Conservation (phyloP, 2,888 invertebrate species). For the Disparrhopalites patrizii region DNA sequence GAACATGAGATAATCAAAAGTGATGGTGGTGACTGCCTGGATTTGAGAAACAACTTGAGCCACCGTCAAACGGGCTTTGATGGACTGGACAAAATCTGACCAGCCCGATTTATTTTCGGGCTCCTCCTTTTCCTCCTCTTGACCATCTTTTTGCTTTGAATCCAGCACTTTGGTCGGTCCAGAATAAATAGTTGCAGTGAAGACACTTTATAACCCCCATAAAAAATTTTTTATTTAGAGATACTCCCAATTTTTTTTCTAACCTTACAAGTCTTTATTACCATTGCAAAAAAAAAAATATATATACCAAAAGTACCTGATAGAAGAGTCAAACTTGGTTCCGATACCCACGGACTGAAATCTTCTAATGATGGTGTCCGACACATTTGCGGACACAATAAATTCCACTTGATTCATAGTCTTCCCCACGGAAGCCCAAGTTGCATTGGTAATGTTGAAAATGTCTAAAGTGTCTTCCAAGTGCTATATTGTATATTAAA, state of each 20-base stretch:
- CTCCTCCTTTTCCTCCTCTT: background rate
- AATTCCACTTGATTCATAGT: slow-evolving; percentile 35
- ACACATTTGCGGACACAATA: slow-evolving; percentile 21
- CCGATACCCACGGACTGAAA: slow-evolving; percentile 40
- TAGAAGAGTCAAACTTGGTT: slow-evolving; percentile 36
- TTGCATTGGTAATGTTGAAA: slow-evolving; percentile 29
- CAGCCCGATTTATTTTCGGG: slow-evolving; percentile 51
- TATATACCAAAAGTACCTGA: slow-evolving; percentile 38
- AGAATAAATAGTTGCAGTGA: slow-evolving; percentile 31
- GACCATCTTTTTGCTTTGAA: background rate
- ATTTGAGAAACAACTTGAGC: slow-evolving; percentile 69
- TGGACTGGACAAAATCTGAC: slow-evolving; percentile 63
- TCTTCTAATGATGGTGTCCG: slow-evolving; percentile 36
- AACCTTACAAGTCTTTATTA: too few relatives aligned
- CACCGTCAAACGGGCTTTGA: slow-evolving; percentile 64
- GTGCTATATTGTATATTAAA: slow-evolving; percentile 35
- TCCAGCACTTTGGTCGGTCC: slow-evolving; percentile 7
- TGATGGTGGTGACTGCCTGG: slow-evolving; percentile 63
- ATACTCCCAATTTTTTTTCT: too few relatives aligned
- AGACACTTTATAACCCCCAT: slow-evolving; percentile 27
- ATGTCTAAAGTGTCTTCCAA: slow-evolving; percentile 36
- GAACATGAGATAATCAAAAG: slow-evolving; percentile 71
- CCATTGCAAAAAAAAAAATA: too few relatives aligned
- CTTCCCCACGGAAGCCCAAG: slow-evolving; percentile 33
- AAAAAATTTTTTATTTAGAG: too few relatives aligned